Evolutionary conservation across 1,140 invertebrate species (phyloP), one percentile per base, ranked within the genome.

Genomic region (Tetramorium parvispinum): DNA sequence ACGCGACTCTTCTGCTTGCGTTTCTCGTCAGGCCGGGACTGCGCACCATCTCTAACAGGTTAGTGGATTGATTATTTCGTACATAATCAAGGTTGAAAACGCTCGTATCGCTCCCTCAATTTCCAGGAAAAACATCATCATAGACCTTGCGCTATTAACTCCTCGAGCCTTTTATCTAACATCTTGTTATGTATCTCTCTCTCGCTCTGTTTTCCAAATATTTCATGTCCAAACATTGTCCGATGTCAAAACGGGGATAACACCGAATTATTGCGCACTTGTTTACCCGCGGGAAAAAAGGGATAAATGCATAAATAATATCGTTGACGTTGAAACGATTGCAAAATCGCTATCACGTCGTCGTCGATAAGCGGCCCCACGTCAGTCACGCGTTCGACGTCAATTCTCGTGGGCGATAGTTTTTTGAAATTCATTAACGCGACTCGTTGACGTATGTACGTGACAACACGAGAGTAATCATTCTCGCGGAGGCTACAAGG

Each of bases 1-100:
- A 95, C 63, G 92, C 91, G 16, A 95, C 89, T n/a, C 94, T 97
- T 13, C 94, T 97, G 59, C 91, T 97, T 49, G 96, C 96, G 13
- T 97, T 97, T 92, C 95, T 96, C 83, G 95, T 96, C 83, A 93
- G 95, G 53, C 96, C 96, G 1, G 95, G 95, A 21, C 91, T 96
- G 3, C 93, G 97, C 77, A 96, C 96, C 11, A 95, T 97, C 70
- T 97, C 96, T 46, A 97, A 97, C 95, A 96, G 96, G 96, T 96
- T 88, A 11, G 87, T 91, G 5, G 10, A 55, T 1, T 21, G 18
- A 59, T 0, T 8, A 3, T 27, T 78, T 37, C 18, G 8, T 43
- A 5, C 5, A 37, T 16, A 7, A 21, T 40, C 5, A 18, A 11
- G 11, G 11, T 24, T 55, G 13, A 68, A 81, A 68, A 37, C 51